Percentiles rank a stretch among this genome's conserved stretches.
Evolutionary conservation across 2,888 invertebrate species (phyloP).

Genomic region (Cryptus armator): DNA sequence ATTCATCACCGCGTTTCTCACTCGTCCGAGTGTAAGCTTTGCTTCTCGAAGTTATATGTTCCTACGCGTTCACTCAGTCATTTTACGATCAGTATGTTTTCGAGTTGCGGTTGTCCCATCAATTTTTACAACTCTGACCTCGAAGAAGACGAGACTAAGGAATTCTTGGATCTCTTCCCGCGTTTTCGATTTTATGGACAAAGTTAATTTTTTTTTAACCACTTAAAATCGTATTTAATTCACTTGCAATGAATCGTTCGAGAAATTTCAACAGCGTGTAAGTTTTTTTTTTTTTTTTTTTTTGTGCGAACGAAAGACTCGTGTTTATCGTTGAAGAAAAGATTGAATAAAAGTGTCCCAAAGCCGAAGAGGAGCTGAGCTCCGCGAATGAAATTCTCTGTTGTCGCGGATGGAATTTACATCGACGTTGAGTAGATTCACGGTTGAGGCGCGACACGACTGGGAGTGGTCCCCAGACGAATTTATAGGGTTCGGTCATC

Average conservation of each 20-base stretch:
- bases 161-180: constrained; percentile 7
- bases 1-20: constrained; percentile 2
- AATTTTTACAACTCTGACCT: constrained; percentile 45
- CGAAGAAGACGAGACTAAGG: not conserved
- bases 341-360: constrained; percentile 11
- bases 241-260: constrained; percentile 5
- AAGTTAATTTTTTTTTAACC: not conserved
- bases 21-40: not conserved
- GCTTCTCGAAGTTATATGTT: not conserved
- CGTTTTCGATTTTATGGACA: not conserved
- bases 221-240: not conserved
- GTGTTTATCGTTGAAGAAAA: constrained; percentile 11
- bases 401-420: constrained; percentile 70
- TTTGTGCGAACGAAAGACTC: not conserved
- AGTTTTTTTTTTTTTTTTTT: not conserved
- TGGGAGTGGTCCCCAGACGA: constrained; percentile 78
- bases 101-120: not conserved
- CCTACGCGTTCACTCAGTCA: not conserved
- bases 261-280: not conserved
- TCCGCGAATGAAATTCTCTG: constrained; percentile 41
- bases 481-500: constrained; percentile 80
- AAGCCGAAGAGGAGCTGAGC: not conserved
- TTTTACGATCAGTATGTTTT: constrained; percentile 23
- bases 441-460: constrained; percentile 74
- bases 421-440: constrained; percentile 79